These are phyloP conservation scores for Drosophila auraria DNA, from an alignment of 1,140 invertebrate species.

Conservation along the genomic window DNA sequence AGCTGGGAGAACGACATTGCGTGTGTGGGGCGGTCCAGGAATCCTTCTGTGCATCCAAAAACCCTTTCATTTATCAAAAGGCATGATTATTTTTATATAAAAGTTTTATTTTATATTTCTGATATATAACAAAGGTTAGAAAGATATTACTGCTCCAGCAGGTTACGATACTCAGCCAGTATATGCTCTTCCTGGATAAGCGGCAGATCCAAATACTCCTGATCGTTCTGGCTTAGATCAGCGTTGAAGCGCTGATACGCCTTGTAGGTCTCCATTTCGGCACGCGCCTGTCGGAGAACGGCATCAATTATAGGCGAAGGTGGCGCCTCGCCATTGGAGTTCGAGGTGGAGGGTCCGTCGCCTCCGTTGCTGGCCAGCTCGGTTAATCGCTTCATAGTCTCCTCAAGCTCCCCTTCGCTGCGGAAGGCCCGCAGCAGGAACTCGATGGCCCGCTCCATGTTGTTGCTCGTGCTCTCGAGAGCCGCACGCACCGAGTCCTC, in stretches of 20 bases:
- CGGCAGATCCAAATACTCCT: constrained; percentile 88
- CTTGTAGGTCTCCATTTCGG: constrained; percentile 66
- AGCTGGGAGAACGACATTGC: not conserved
- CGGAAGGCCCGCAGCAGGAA: constrained; percentile 83
- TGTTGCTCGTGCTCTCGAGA: constrained; percentile 86
- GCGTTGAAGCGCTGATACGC: constrained; percentile 87
- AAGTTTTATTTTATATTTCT: not conserved
- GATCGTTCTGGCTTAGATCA: constrained; percentile 87
- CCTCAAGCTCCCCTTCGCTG: constrained; percentile 62
- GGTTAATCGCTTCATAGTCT: constrained; percentile 43
- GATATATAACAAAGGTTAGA: not conserved
- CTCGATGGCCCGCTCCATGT: constrained; percentile 87
- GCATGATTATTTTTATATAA: not conserved
- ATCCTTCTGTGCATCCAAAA: too few species aligned
- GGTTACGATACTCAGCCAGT: constrained; percentile 87
- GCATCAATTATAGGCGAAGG: constrained; percentile 35
- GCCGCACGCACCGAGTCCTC: constrained; percentile 86
- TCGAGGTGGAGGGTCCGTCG: constrained; percentile 65
- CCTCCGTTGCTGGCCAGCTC: constrained; percentile 8
- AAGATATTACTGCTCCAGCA: constrained; percentile 84
- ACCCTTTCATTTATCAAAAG: too few species aligned
- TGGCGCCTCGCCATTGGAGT: not conserved
- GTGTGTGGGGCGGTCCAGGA: too few species aligned
- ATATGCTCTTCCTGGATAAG: constrained; percentile 87
- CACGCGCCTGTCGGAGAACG: constrained; percentile 50